These are phyloP conservation scores for Papilio gigon DNA, from an alignment of 2,888 invertebrate species.

Conservation along the genomic window DNA sequence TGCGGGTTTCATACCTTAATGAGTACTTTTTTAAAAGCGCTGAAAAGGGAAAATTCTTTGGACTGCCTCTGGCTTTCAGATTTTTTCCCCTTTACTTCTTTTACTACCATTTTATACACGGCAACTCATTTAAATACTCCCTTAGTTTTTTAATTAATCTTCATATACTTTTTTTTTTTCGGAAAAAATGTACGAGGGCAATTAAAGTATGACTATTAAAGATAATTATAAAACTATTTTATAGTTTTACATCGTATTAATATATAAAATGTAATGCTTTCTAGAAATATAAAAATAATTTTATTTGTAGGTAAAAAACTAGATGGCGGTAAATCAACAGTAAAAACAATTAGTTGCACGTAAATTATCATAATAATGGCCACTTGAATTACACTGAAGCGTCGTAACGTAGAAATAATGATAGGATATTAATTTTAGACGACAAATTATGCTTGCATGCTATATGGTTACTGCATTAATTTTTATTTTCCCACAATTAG, in stretches of 20 bases:
- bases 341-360: neutral
- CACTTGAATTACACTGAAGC: constrained; percentile 12
- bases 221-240: neutral
- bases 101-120: constrained; percentile 28
- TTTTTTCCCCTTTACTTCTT: constrained; percentile 50
- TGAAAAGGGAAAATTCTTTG: constrained; percentile 75
- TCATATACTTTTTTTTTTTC: constrained; percentile 19
- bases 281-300: neutral
- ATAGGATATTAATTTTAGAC: constrained; percentile 42
- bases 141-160: constrained; percentile 32
- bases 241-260: constrained; percentile 1
- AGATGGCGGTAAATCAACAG: neutral
- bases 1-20: constrained; percentile 77
- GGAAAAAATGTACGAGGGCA: neutral
- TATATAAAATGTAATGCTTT: neutral
- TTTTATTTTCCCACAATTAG: neutral
- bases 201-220: neutral
- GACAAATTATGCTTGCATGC: constrained; percentile 15
- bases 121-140: constrained; percentile 35
- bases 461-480: constrained; percentile 20
- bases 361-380: constrained; percentile 20
- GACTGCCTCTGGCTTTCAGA: constrained; percentile 53
- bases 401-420: constrained; percentile 44
- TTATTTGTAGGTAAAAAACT: neutral
- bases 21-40: constrained; percentile 74